phyloP scores from a whole-genome alignment of 2,888 invertebrate genomes.

The Synanthedon vespiformis region DNA sequence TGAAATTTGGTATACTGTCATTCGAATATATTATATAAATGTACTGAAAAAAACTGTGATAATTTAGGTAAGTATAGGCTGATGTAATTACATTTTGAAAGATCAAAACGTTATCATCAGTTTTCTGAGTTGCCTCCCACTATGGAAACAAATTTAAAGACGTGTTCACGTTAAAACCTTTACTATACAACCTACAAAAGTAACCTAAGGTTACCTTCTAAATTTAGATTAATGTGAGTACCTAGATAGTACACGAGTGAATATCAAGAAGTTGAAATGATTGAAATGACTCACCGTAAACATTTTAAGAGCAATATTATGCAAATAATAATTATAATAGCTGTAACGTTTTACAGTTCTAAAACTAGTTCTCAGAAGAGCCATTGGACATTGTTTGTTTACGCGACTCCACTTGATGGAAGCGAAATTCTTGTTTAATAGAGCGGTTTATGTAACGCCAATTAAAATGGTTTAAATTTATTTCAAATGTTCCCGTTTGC shows the following conservation, averaged over 20 bases:
- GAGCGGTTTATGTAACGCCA: neutral
- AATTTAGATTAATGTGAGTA: too few relatives aligned
- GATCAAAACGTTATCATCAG: too few relatives aligned
- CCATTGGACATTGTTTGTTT: neutral
- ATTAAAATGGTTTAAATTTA: neutral
- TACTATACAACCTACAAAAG: too few relatives aligned
- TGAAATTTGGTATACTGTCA: too few relatives aligned
- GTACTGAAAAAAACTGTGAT: too few relatives aligned
- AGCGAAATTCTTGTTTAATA: neutral
- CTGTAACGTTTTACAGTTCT: neutral
- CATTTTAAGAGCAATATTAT: neutral
- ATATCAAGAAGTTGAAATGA: neutral
- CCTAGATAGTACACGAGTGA: neutral
- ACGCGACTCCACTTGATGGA: neutral
- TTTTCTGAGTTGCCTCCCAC: too few relatives aligned
- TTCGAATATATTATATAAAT: too few relatives aligned
- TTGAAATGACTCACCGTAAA: neutral
- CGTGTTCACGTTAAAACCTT: too few relatives aligned
- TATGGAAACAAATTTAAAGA: too few relatives aligned
- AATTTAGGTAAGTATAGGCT: too few relatives aligned
- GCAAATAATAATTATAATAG: neutral
- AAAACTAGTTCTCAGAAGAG: neutral
- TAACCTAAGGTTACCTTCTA: too few relatives aligned
- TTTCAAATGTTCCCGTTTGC: neutral
- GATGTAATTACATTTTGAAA: too few relatives aligned